Base-by-base conservation (phyloP, 2,888 invertebrate species). In the Sinotaia quadrata region DNA sequence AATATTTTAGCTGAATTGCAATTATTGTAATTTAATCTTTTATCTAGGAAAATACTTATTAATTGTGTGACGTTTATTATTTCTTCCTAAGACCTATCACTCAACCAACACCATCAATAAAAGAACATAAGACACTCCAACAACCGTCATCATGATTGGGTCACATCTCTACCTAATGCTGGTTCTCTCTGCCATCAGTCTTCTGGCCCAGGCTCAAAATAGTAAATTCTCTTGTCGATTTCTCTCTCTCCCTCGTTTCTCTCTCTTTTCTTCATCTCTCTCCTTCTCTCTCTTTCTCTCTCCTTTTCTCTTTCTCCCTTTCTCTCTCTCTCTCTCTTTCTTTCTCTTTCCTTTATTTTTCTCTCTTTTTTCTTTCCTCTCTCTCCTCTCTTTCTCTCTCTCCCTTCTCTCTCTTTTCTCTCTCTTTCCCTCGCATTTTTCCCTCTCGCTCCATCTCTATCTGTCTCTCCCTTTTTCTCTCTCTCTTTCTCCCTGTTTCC, bases 371-470 rank as follows among this genome's bases (percentile, higher is more conserved):
- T 56, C 37, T 34, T 29, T 3, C 21, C 12, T 21, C 57, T 57
- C 29, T 21, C 44, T 34, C 41, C 56, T 56, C 56, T 62, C 49
- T 49, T 34, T 62, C 62, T 62, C 21, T 51, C 5, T 36, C 24
- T 52, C 54, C 54, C 36, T 36, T 7, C 24, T 21, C 27, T 21
- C 31, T 18, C 4, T 27, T 5, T 34, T 31, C 21, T 24, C 2
- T 12, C 24, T 15, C 15, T 18, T 27, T 24, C 8, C 24, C 18
- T 8, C 27, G 2, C 27, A 33, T 44, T 4, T 10, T 24, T 27
- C 41, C 31, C 24, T 33, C 21, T 18, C 18, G 44, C 31, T 56
- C 56, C 12, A 15, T 31, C 8, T 57, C 57, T 31, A 12, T 57
- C 33, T 56, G 47, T 57, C 66, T 52, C 36, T 36, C 34, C 41